Evolutionary conservation across 2,113 vertebrate genomes (phyloP).

Genomic region (Tor tambroides): DNA sequence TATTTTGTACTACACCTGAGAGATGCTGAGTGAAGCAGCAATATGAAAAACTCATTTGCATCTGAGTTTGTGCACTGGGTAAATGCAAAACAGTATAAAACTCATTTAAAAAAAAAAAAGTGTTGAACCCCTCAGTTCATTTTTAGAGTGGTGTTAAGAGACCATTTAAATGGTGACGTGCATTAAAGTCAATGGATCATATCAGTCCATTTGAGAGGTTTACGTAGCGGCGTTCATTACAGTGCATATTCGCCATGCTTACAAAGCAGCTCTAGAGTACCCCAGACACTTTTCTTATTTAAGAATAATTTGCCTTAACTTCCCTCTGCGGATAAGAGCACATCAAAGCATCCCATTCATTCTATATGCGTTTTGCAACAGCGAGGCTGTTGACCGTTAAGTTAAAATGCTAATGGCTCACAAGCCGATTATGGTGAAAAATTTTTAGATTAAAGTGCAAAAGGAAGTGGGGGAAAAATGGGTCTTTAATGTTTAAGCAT

Average conservation of each 20-base stretch:
- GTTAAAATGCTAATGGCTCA: conserved; percentile 17
- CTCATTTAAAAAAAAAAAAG: background rate
- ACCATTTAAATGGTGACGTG: background rate
- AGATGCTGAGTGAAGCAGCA: too few species aligned
- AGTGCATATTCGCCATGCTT: conserved; percentile 5
- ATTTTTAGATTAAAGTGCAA: background rate
- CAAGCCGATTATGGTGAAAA: conserved; percentile 1
- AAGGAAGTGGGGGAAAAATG: background rate
- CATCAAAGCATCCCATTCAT: background rate
- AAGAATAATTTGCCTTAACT: conserved; percentile 17
- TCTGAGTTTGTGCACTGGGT: background rate
- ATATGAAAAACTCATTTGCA: too few species aligned
- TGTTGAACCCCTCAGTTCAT: background rate
- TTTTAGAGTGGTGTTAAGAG: background rate
- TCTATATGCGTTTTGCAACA: conserved; percentile 19
- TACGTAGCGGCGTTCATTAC: background rate
- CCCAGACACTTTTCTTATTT: conserved; percentile 3
- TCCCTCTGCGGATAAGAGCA: conserved; percentile 24
- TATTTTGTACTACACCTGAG: background rate
- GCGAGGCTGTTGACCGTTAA: conserved; percentile 20
- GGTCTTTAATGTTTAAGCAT: conserved; percentile 11
- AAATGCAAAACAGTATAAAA: background rate
- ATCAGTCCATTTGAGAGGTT: conserved; percentile 1
- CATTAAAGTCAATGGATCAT: background rate
- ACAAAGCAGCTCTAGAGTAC: conserved; percentile 14